Base-by-base conservation (phyloP, 2,888 invertebrate species). In the Caenorhabditis uteleia region DNA sequence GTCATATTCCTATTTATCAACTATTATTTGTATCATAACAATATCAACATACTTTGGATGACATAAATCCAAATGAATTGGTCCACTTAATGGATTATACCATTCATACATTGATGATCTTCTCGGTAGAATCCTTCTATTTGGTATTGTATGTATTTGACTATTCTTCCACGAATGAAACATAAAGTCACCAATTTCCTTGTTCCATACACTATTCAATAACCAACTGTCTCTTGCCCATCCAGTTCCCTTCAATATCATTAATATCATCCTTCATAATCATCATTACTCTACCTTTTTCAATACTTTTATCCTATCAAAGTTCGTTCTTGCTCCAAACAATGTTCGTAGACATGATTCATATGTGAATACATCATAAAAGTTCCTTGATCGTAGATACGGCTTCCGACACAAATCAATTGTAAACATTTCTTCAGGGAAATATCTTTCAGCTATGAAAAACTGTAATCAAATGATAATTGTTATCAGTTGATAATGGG, bases 331-430 rank as follows among this genome's bases (percentile, higher is more conserved):
- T 12, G 27, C 34, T 21, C 79, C 78, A 12, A 79, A 54, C 14
- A 79, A 33, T 4, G 36, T n/a, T n/a, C 68, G 46, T 1, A 62
- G 57, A 39, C 79, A 79, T 5, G 77, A 55, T 50, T 73, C 72
- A 45, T 65, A 79, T 3, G 54, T 54, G 47, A 70, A 70, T 2
- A 78, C 53, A 27, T 70, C 73, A 2, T 23, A 44, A 29, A 42
- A 70, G 21, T 43, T 38, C 10, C 31, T 44, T 2, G 73, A 70
- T 16, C 40, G 33, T 10, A 49, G 47, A 53, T 70, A 77, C 6
- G 61, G 39, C 20, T 42, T 26, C 27, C 39, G 29, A 27, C 70
- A 70, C 12, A 51, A n/a, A 3, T 57, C 26, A 10, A 50, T 33
- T 31, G 57, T 46, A 12, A 40, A 40, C 3, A 21, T 18, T n/a